Evolutionary conservation across 1,140 invertebrate species (phyloP).

Genomic region (Globodera ellingtonae): DNA sequence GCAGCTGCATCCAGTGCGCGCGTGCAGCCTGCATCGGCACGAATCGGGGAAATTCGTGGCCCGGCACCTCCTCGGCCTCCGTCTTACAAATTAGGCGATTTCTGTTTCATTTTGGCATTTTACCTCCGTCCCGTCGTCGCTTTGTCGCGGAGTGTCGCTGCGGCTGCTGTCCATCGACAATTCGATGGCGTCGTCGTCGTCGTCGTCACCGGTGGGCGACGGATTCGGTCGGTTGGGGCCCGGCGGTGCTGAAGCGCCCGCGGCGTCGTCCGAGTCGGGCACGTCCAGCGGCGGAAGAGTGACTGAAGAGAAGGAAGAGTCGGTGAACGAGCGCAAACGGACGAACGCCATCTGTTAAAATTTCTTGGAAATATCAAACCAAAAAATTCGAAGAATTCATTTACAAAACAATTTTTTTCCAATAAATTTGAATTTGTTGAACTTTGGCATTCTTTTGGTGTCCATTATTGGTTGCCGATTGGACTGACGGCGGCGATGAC

Average conservation of each 20-base stretch:
- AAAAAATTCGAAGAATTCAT: not conserved
- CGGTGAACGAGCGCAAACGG: not conserved
- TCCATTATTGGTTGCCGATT: not conserved
- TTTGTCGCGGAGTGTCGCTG: not conserved
- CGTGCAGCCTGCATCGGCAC: constrained; percentile 44
- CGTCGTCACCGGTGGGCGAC: too few species aligned
- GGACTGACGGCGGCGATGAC: not conserved
- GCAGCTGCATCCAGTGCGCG: constrained; percentile 62
- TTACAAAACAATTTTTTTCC: not conserved
- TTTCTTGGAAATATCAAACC: not conserved
- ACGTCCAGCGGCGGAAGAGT: not conserved
- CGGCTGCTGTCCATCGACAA: not conserved
- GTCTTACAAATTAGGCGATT: not conserved
- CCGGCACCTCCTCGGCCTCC: not conserved
- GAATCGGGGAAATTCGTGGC: not conserved
- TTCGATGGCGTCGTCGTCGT: not conserved
- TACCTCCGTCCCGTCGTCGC: not conserved
- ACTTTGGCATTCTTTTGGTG: not conserved
- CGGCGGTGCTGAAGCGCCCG: not conserved
- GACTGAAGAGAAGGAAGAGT: not conserved
- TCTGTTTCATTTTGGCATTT: not conserved
- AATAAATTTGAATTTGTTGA: too few species aligned
- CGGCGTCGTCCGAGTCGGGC: not conserved
- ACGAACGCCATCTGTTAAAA: not conserved
- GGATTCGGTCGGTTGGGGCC: not conserved